These are phyloP conservation scores for Sphaerodactylus townsendi DNA, from an alignment of 2,113 vertebrate genomes.

Conservation along the genomic window DNA sequence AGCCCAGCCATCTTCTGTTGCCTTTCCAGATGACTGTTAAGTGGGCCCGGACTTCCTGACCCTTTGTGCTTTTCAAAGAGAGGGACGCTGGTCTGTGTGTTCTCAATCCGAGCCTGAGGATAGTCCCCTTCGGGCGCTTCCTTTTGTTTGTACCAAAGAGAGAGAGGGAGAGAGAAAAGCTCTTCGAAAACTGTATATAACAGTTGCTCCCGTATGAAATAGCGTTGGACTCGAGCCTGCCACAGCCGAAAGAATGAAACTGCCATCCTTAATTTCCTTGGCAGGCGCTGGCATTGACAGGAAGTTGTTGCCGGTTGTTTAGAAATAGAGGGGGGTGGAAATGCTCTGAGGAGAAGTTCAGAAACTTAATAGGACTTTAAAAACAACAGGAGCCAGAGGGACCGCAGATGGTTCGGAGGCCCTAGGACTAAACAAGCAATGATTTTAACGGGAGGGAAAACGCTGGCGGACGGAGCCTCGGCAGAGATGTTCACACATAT, in stretches of 20 bases:
- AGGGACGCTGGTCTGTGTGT: neutral
- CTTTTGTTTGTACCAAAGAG: neutral
- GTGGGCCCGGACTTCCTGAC: neutral
- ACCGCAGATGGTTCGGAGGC: conserved; percentile 79
- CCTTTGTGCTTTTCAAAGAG: conserved; percentile 12
- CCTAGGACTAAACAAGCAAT: conserved; percentile 71
- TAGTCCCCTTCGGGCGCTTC: neutral
- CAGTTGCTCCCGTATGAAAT: conserved; percentile 59
- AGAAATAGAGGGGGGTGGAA: conserved; percentile 71
- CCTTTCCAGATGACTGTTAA: conserved; percentile 45
- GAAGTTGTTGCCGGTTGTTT: conserved; percentile 71
- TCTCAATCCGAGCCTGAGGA: neutral
- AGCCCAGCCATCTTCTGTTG: conserved; percentile 52
- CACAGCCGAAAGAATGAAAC: conserved; percentile 67
- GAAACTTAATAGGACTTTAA: conserved; percentile 81
- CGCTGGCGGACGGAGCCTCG: conserved; percentile 71
- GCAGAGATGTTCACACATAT: conserved; percentile 67
- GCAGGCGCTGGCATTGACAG: conserved; percentile 32
- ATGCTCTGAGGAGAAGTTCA: conserved; percentile 75
- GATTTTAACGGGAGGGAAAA: conserved; percentile 72
- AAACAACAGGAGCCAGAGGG: conserved; percentile 76
- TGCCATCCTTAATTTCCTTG: conserved; percentile 70
- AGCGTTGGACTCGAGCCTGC: conserved; percentile 54
- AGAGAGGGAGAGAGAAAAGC: neutral
- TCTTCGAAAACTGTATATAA: conserved; percentile 52